Conservation (phyloP, 1,140 invertebrate genomes). For the Caenorhabditis briggsae region DNA sequence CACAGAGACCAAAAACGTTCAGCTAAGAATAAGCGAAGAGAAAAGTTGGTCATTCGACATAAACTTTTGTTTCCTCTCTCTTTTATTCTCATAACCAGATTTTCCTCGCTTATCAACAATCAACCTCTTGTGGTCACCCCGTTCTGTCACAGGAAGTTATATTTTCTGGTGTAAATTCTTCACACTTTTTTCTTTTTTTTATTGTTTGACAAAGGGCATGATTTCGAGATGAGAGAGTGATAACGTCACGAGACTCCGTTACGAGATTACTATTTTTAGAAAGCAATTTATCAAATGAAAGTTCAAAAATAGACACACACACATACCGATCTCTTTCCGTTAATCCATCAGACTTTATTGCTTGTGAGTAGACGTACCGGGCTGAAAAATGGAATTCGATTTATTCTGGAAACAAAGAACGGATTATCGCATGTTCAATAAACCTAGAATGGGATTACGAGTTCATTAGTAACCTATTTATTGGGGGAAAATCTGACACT, state of each 20-base stretch:
- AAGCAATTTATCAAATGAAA: background rate
- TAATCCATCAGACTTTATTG: background rate
- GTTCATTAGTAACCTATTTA: too few relatives aligned
- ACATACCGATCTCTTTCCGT: slow-evolving; percentile 19
- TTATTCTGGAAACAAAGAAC: background rate
- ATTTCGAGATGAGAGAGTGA: background rate
- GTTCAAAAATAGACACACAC: background rate
- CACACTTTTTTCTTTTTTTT: slow-evolving; percentile 9
- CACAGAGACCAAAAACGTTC: background rate
- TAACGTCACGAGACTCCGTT: slow-evolving; percentile 28
- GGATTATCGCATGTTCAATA: background rate
- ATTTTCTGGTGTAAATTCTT: slow-evolving; percentile 27
- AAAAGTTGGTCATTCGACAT: slow-evolving; percentile 10
- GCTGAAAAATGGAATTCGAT: background rate
- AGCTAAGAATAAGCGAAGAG: background rate
- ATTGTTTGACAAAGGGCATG: slow-evolving; percentile 7
- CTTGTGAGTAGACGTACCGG: background rate
- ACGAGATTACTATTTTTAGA: background rate
- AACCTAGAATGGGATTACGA: too few relatives aligned
- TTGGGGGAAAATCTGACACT: too few relatives aligned
- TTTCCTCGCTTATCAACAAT: background rate
- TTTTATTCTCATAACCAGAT: background rate
- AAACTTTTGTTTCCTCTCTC: slow-evolving; percentile 7
- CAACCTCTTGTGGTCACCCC: slow-evolving; percentile 34
- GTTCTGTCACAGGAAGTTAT: slow-evolving; percentile 30